Evolutionary conservation across 2,797 vertebrate species (phyloP).

Genomic region (Halcyon leucocephala): DNA sequence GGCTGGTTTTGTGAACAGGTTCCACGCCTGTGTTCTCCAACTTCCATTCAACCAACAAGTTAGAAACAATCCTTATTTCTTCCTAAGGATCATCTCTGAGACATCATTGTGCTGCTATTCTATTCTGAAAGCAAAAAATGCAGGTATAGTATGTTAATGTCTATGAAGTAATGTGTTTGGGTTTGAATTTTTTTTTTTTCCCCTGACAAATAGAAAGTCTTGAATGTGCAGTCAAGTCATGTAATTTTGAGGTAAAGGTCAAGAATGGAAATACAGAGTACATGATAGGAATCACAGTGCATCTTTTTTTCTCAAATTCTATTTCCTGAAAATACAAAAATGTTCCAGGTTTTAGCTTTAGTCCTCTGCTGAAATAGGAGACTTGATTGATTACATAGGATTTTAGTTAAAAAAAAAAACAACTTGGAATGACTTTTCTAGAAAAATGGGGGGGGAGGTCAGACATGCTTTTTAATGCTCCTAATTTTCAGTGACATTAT

Average conservation of each 20-base stretch:
- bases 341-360: background rate
- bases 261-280: background rate
- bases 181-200: background rate
- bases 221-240: background rate
- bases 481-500: background rate
- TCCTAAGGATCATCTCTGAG: slow-evolving; percentile 86
- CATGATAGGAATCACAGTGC: background rate
- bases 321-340: background rate
- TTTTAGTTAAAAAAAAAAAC: background rate
- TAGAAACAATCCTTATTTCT: slow-evolving; percentile 85
- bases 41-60: slow-evolving; percentile 89
- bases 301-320: background rate
- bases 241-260: background rate
- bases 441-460: background rate
- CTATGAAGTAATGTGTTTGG: background rate
- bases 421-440: background rate
- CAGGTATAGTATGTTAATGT: slow-evolving; percentile 75
- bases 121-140: slow-evolving; percentile 83
- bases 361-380: background rate
- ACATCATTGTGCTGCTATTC: slow-evolving; percentile 80
- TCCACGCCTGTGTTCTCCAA: slow-evolving; percentile 89
- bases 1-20: slow-evolving; percentile 74
- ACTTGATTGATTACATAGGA: background rate
- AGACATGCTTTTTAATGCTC: background rate
- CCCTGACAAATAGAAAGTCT: background rate